Base-by-base conservation (phyloP, 2,888 invertebrate genomes). In the Julus scandinavius region DNA sequence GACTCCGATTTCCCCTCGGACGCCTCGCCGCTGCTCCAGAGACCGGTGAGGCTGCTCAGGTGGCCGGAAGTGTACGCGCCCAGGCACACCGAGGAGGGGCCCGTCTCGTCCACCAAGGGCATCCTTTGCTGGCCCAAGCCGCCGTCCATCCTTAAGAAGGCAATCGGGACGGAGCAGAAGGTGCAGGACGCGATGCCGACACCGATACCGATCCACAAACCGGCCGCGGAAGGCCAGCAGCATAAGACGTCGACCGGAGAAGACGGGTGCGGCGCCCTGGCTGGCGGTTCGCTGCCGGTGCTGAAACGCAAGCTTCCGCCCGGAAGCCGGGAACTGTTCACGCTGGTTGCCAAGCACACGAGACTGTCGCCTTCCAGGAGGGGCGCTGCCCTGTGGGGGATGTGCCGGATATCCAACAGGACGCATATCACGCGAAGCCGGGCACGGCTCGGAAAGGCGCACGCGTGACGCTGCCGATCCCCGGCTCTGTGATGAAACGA, bases 341-440 rank as follows among this genome's bases (percentile, higher is more conserved):
- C 45, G 15, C 58, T 85, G 11, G 38, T 88, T 20, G 40, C 87
- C 40, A 88, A 88, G 50, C 88, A 84, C 15, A 41, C 88, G 4
- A 41, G 88, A 13, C 41, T 88, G 15, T 9, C 17, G 13, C 88
- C 38, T 11, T 0, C 38, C 49, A 49, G 86, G 15, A 41, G 86
- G 29, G 49, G 45, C 49, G 49, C 50, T 3, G 40, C 41, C 41
- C 40, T 20, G 0, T 40, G 84, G 38, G 41, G 84, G 3, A 38
- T 83, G 84, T 83, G 84, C 84, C n/a, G 84, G 13, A 38, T 29
- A 58, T 29, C 29, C 11, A 58, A 15, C 15, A 29, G 87, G 54
- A n/a, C 49, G n/a, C 87, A 87, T 63, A 58, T 87, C 40, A 87
- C 87, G 7, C 49, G 87, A 5, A 87, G 87, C 45, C 29, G 80